Base-by-base conservation (phyloP, 1,140 invertebrate genomes). In the Helicoverpa zea region DNA sequence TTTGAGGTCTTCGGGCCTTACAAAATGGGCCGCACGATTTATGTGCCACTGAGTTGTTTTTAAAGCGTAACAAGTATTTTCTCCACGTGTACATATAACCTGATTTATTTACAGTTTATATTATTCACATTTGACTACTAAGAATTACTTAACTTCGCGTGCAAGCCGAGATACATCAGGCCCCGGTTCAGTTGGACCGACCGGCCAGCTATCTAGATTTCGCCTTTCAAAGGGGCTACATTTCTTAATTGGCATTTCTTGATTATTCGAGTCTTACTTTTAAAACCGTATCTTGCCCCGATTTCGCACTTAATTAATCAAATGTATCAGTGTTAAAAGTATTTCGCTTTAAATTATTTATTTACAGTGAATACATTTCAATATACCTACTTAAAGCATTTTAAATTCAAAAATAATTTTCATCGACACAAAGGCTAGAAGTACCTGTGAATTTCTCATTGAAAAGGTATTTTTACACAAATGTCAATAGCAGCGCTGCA, bases 191-290 rank as follows among this genome's bases (percentile, higher is more conserved):
- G 56, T 72, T 59, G 74, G 78, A 70, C 81, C 64, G 81, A 18
- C 51, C 12, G 51, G 72, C 70, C 23, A 56, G 70, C 82, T 87
- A 89, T 89, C 85, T 87, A 86, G 85, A 87, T 89, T 74, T 66
- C 23, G 23, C 83, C 80, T 81, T 84, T 82, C 58, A 77, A 73
- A 83, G 56, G 63, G 78, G 82, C 74, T 63, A 81, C 84, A 84
- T 80, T 86, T 87, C 81, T 87, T 89, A 89, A 89, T 89, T 89
- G 88, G 88, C 88, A 87, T 74, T 64, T 58, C 79, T 81, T 83
- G 81, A 83, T 83, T 83, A 77, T 80, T 74, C 30, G 16, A 49
- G 54, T 5, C 54, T 72, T 76, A 76, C 43, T 76, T 70, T 29
- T 47, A 70, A 61, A 76, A 63, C 29, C 30, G 72, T 74, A 74